A percentile compares a stretch with the other conserved stretches of the same genome.
Conservation (phyloP, 2,797 vertebrate genomes). For the Phrynocephalus guinanensis region DNA sequence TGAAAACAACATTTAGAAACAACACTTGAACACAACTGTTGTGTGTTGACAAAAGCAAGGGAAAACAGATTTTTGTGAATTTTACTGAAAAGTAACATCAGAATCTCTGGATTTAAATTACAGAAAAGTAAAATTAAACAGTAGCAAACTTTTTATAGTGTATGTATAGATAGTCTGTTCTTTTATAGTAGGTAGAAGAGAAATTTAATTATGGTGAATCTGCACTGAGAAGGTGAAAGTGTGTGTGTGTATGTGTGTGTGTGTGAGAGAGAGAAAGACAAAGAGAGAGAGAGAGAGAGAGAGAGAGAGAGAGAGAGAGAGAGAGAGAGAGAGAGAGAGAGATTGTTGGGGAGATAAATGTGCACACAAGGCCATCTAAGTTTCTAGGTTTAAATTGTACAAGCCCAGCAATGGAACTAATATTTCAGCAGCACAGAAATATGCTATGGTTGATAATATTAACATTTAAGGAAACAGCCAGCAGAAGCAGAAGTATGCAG, state of each 20-base stretch:
- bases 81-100: not conserved
- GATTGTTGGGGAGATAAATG: not conserved
- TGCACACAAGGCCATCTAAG: not conserved
- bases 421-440: not conserved
- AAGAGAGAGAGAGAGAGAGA: no score
- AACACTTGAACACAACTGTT: not conserved
- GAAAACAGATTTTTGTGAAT: not conserved
- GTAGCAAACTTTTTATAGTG: not conserved
- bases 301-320: no score
- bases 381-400: not conserved
- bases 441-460: not conserved
- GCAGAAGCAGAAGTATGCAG: not conserved
- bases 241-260: no score
- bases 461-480: not conserved
- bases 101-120: constrained; percentile 4
- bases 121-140: not conserved
- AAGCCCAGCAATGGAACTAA: not conserved
- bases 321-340: no score
- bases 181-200: not conserved
- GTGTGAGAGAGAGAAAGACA: no score
- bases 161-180: no score
- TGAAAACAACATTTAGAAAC: not conserved
- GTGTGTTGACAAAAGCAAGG: not conserved
- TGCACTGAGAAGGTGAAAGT: not conserved
- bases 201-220: not conserved